A percentile compares a stretch with the other conserved stretches of the same genome.
Evolutionary conservation across 1,140 invertebrate genomes (phyloP).

Genomic region (Stratiolaelaps scimitus): DNA sequence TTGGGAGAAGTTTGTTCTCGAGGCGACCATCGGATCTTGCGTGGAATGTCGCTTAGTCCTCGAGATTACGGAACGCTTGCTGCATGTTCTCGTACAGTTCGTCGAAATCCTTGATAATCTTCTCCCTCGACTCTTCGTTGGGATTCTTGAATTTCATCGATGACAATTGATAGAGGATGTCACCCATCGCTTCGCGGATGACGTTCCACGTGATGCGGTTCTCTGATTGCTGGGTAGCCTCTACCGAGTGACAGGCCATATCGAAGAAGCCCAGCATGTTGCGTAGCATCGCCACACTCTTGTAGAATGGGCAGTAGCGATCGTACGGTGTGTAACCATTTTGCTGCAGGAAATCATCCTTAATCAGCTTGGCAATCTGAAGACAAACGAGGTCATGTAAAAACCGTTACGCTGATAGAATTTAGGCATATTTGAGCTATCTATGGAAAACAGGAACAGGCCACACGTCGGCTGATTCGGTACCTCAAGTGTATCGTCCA

Average conservation of each 20-base stretch:
- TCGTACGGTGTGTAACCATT: conserved; percentile 94
- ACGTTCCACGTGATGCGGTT: conserved; percentile 98
- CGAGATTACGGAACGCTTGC: conserved; percentile 92
- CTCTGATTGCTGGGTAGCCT: conserved; percentile 93
- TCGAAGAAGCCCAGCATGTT: conserved; percentile 99
- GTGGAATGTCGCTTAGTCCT: conserved; percentile 82
- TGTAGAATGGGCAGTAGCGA: conserved; percentile 99
- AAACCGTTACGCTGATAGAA: too few relatives aligned
- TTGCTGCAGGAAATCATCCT: conserved; percentile 99
- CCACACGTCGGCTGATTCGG: too few relatives aligned
- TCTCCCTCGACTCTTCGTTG: conserved; percentile 88
- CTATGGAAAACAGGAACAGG: too few relatives aligned
- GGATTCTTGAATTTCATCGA: conserved; percentile 99
- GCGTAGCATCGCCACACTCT: conserved; percentile 93
- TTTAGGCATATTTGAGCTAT: too few relatives aligned
- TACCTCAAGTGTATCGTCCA: too few relatives aligned
- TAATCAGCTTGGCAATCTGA: conserved; percentile 80
- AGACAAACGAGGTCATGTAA: too few relatives aligned
- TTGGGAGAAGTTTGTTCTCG: too few relatives aligned
- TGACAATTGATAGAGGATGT: conserved; percentile 89
- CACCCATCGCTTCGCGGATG: conserved; percentile 90
- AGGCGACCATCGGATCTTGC: too few relatives aligned
- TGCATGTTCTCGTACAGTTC: conserved; percentile 87
- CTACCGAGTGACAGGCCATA: conserved; percentile 89
- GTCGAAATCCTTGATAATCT: conserved; percentile 93